Evolutionary conservation across 1,140 invertebrate species (phyloP).

Genomic region (Drosophila parvula): DNA sequence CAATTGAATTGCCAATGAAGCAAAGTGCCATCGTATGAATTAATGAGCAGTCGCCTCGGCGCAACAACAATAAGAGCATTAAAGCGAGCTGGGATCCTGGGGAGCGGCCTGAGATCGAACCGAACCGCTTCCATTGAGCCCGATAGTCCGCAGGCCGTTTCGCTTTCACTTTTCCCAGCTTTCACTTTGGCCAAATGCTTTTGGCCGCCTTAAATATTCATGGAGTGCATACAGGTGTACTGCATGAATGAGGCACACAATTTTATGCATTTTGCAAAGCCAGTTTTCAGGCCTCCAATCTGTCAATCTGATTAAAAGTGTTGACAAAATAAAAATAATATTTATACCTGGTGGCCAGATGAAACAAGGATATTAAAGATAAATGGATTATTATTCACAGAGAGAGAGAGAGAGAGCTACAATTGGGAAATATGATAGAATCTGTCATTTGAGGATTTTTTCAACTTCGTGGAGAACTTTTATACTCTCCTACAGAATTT

Average conservation of each 20-base stretch:
- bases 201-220: constrained; percentile 70
- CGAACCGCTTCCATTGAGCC: constrained; percentile 61
- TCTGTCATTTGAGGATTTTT: too few relatives aligned
- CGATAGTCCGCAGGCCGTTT: constrained; percentile 71
- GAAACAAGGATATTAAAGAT: too few relatives aligned
- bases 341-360: background rate
- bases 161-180: constrained; percentile 57
- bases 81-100: constrained; percentile 12
- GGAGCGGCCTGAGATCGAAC: background rate
- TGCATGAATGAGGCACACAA: constrained; percentile 8
- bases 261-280: constrained; percentile 3
- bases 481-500: too few relatives aligned
- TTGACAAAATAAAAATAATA: background rate
- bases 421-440: too few relatives aligned
- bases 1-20: constrained; percentile 69
- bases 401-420: too few relatives aligned
- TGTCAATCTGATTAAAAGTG: background rate
- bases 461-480: too few relatives aligned
- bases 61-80: constrained; percentile 45
- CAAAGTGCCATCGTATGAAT: constrained; percentile 77
- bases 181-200: constrained; percentile 58
- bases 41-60: constrained; percentile 65
- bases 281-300: background rate
- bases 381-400: too few relatives aligned
- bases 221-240: constrained; percentile 31